Evolutionary conservation across 1,140 invertebrate genomes (phyloP).

Genomic region (Drosophila sproati): DNA sequence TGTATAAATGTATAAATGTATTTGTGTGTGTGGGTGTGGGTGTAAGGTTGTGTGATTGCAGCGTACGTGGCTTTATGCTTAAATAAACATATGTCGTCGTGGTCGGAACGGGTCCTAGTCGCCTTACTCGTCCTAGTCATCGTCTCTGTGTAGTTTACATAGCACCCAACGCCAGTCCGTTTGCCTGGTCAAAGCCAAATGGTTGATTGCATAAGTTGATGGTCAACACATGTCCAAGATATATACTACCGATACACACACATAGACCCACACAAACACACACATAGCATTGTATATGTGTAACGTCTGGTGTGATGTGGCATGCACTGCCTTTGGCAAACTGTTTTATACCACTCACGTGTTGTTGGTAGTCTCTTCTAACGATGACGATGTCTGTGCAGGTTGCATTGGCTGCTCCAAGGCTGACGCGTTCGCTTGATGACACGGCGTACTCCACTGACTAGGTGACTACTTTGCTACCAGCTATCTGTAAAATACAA

Average conservation of each 20-base stretch:
- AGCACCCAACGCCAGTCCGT: conserved; percentile 70
- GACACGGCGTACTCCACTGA: conserved; percentile 12
- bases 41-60: conserved; percentile 38
- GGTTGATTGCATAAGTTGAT: conserved; percentile 83
- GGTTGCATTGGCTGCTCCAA: conserved; percentile 74
- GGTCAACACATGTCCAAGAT: conserved; percentile 81
- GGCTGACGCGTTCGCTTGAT: conserved; percentile 40
- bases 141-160: conserved; percentile 66
- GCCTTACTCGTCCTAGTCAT: conserved; percentile 15
- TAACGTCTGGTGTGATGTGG: conserved; percentile 1
- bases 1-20: not conserved
- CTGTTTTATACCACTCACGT: conserved; percentile 58
- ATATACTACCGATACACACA: conserved; percentile 64
- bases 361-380: conserved; percentile 70
- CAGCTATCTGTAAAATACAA: conserved; percentile 20
- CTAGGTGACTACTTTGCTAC: conserved; percentile 11
- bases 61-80: conserved; percentile 79
- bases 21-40: conserved; percentile 23
- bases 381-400: conserved; percentile 74
- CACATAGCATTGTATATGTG: not conserved
- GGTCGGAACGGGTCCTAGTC: conserved; percentile 8
- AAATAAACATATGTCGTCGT: conserved; percentile 77
- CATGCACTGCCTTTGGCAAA: conserved; percentile 13
- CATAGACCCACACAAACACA: conserved; percentile 1
- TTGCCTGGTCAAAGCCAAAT: conserved; percentile 77